Conservation (phyloP, 2,797 vertebrate species). For the Hippopotamyrus pictus region DNA sequence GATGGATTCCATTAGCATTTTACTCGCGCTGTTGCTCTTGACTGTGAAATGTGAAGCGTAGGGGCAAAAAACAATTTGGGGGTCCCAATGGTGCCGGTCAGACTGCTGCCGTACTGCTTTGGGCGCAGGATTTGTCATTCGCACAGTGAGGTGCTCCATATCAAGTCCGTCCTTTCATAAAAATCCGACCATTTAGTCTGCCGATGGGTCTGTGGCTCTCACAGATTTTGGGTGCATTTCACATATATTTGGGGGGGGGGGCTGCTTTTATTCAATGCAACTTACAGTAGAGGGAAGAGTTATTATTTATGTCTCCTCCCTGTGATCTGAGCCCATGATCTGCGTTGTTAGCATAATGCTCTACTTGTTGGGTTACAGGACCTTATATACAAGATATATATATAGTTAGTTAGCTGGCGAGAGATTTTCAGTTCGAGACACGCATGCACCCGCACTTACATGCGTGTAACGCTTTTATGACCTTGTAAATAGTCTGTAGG, state of each 20-base stretch:
- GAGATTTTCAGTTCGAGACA: neutral
- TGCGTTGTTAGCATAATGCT: neutral
- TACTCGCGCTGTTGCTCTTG: neutral
- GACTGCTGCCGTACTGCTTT: neutral
- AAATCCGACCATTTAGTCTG: neutral
- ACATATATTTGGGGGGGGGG: neutral
- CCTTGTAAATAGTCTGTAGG: neutral
- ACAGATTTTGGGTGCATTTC: neutral
- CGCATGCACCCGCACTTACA: neutral
- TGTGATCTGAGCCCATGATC: neutral
- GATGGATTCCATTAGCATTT: neutral
- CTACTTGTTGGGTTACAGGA: neutral
- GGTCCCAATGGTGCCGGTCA: neutral
- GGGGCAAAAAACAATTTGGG: neutral
- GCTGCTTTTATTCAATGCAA: neutral
- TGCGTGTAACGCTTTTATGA: neutral
- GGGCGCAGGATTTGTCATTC: neutral
- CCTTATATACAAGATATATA: neutral
- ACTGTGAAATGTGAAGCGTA: neutral
- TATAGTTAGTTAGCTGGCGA: neutral
- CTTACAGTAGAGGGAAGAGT: neutral
- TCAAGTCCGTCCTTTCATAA: neutral
- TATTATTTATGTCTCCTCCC: neutral
- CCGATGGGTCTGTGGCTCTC: neutral
- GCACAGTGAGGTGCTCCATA: neutral